A percentile compares a stretch with the other conserved stretches of the same genome.
Conservation (phyloP, 1,140 invertebrate genomes). For the Neuroterus valhalla region DNA sequence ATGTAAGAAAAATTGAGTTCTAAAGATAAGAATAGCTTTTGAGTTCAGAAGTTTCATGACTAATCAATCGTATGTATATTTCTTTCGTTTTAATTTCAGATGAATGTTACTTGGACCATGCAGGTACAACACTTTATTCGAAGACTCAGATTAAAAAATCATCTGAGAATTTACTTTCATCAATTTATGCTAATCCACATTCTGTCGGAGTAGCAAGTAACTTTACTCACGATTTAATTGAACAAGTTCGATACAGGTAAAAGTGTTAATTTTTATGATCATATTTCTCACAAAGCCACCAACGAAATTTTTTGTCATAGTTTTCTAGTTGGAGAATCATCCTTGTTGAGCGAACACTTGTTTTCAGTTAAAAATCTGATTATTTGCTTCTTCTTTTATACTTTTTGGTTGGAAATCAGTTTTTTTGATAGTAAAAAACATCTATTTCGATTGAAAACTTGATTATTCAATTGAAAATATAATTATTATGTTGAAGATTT, state of each 20-base stretch:
- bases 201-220: conserved; percentile 82
- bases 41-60: too few species aligned
- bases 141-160: conserved; percentile 82
- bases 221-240: conserved; percentile 85
- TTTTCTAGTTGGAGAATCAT: too few species aligned
- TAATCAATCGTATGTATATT: neutral
- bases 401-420: too few species aligned
- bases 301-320: neutral
- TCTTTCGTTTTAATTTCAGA: conserved; percentile 74
- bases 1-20: too few species aligned
- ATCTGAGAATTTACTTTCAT: conserved; percentile 79
- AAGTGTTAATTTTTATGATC: conserved; percentile 40
- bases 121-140: conserved; percentile 90
- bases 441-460: too few species aligned
- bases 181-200: conserved; percentile 93
- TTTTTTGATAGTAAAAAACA: too few species aligned
- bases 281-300: conserved; percentile 7
- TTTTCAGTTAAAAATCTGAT: too few species aligned
- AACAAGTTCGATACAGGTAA: conserved; percentile 87
- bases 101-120: conserved; percentile 92
- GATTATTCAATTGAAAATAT: too few species aligned
- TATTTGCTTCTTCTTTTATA: too few species aligned
- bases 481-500: too few species aligned
- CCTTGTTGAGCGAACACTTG: too few species aligned
- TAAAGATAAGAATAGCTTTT: too few species aligned